Conservation (phyloP, 2,113 vertebrate species). For the Lichenostomus cassidix region DNA sequence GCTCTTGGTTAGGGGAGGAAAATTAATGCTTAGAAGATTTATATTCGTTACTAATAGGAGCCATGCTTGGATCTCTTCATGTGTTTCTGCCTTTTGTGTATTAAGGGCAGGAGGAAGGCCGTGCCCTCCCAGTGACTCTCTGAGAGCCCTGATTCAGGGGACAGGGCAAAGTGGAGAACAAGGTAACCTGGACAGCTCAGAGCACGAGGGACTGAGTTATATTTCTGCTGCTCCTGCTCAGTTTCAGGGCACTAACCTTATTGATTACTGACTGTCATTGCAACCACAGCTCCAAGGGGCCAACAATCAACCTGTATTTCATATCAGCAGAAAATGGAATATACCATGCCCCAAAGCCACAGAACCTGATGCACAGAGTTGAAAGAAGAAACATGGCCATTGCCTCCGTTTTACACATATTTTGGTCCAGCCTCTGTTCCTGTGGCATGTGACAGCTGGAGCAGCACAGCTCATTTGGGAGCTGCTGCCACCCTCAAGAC, state of each 20-base stretch:
- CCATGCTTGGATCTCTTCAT: neutral
- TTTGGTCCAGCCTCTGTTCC: neutral
- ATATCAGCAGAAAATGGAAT: neutral
- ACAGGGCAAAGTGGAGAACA: neutral
- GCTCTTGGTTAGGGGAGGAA: neutral
- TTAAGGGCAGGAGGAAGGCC: neutral
- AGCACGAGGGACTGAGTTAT: neutral
- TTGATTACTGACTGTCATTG: rapidly evolving
- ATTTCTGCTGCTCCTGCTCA: neutral
- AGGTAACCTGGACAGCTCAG: neutral
- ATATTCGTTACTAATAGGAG: neutral
- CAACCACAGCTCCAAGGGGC: neutral
- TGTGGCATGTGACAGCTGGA: neutral
- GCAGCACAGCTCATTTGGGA: neutral
- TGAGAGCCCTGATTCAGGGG: neutral
- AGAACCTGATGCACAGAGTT: neutral
- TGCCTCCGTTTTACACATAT: neutral
- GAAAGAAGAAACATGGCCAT: neutral
- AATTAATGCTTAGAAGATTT: neutral
- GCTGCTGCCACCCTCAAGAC: neutral
- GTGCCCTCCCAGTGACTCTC: neutral
- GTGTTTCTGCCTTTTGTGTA: neutral
- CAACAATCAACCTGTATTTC: neutral
- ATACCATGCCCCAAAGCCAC: neutral
- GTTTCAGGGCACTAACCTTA: neutral